These are phyloP conservation scores for Lasioglossum zephyrum DNA, from an alignment of 2,888 invertebrate genomes.

Conservation along the genomic window DNA sequence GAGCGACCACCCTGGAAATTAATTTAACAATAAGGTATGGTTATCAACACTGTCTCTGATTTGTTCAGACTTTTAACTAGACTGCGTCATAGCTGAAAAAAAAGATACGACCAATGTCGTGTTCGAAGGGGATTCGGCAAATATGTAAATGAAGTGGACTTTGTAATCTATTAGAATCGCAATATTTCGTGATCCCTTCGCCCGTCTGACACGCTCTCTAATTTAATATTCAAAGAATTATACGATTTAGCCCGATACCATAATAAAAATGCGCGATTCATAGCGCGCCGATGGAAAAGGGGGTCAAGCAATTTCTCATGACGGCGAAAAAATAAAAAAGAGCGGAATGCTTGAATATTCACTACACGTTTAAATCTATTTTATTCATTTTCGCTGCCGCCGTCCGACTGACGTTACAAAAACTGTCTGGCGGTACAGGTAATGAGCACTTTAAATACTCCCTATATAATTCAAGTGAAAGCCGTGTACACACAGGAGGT, in stretches of 20 bases:
- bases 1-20: too few relatives aligned
- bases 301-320: conserved; percentile 20
- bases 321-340: background rate
- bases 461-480: background rate
- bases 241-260: conserved; percentile 23
- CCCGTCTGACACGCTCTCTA: conserved; percentile 18
- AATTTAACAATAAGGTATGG: too few relatives aligned
- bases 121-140: background rate
- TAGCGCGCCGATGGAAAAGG: background rate
- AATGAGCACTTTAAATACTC: conserved; percentile 10
- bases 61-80: too few relatives aligned
- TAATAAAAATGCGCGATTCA: conserved; percentile 29
- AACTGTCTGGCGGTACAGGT: background rate
- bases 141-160: conserved; percentile 22
- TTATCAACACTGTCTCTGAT: too few relatives aligned
- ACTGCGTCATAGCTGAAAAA: background rate
- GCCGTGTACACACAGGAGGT: background rate
- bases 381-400: conserved; percentile 38
- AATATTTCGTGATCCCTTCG: conserved; percentile 25
- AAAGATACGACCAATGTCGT: background rate
- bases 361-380: conserved; percentile 34
- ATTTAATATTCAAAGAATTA: conserved; percentile 30
- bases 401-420: background rate
- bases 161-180: conserved; percentile 24
- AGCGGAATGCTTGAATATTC: conserved; percentile 35